Base-by-base conservation (phyloP, 2,797 vertebrate genomes). In the Onychomys arenicola region DNA sequence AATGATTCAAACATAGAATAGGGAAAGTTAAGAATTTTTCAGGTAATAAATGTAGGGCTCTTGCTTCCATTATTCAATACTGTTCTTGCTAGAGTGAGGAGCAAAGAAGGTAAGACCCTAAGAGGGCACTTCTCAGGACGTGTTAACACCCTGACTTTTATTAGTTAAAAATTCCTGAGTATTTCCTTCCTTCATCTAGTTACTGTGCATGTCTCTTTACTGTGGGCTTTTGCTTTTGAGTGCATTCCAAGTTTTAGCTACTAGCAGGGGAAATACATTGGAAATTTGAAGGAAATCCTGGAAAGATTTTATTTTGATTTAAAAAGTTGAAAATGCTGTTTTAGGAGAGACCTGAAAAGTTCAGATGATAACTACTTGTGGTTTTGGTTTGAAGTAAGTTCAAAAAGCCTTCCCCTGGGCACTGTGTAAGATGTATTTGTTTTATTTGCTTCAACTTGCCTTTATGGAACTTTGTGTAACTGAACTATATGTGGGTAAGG, bases 1-100 rank as follows among this genome's bases (percentile, higher is more conserved):
- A 95, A 80, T 76, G 17, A 97, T 96, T 59, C 92, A 96, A 93
- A 93, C 84, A 81, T 61, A 95, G 94, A 96, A 46, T 49, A 86
- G 57, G n/a, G 12, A 46, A 96, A 94, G 40, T 55, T 86, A 80
- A 89, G 55, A 77, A 73, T 43, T 93, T 93, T 90, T 71, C 29
- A 63, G 77, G 49, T 97, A 55, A 89, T 4, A 14, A 93, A 82
- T 85, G 91, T 63, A 2, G 96, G 59, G 82, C 23, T 96, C 80
- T 96, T 95, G 43, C 37, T 98, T 40, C 55, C n/a, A 9, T 94
- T 93, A 96, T 5, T 55, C 85, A 65, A 1, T 59, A 10, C 57
- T 86, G n/a, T 29, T 4, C 40, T 97, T 96, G 27, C 55, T 43
- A 25, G 37, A 71, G 32, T 85, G 34, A 46, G 5, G 37, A 96